Conservation (phyloP, 2,113 vertebrate species). For the Hoplias malabaricus region DNA sequence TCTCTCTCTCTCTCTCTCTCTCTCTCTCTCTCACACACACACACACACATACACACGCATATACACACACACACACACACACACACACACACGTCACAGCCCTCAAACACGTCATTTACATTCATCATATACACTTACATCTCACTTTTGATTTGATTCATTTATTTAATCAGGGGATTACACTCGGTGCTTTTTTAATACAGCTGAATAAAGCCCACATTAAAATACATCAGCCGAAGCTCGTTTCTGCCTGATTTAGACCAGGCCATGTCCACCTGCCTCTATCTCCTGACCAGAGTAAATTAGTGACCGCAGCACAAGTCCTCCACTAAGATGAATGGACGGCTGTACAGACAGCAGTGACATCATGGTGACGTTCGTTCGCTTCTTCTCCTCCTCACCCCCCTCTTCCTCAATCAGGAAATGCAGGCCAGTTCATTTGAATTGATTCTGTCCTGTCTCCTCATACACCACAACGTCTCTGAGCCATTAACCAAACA, state of each 20-base stretch:
- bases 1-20: too few relatives aligned
- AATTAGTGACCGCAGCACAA: conserved; percentile 25
- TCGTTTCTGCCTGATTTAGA: neutral
- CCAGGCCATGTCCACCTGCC: neutral
- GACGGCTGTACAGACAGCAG: conserved; percentile 4
- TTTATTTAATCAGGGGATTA: neutral
- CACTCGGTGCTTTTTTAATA: neutral
- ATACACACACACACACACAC: neutral
- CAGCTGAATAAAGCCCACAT: neutral
- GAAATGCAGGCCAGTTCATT: conserved; percentile 55
- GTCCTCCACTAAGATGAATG: conserved; percentile 33
- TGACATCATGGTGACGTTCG: conserved; percentile 42
- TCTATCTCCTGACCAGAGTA: conserved; percentile 28
- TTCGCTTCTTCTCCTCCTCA: neutral
- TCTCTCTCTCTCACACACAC: too few relatives aligned
- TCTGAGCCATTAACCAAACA: conserved; percentile 42
- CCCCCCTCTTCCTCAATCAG: conserved; percentile 41
- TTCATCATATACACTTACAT: neutral
- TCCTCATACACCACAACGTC: conserved; percentile 48
- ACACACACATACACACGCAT: too few relatives aligned
- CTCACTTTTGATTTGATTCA: conserved; percentile 3
- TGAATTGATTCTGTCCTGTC: conserved; percentile 53
- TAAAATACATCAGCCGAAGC: neutral
- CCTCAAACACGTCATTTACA: neutral
- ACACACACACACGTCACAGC: neutral